Conservation (phyloP, 2,113 vertebrate genomes). For the Epinephelus cyanopodus region DNA sequence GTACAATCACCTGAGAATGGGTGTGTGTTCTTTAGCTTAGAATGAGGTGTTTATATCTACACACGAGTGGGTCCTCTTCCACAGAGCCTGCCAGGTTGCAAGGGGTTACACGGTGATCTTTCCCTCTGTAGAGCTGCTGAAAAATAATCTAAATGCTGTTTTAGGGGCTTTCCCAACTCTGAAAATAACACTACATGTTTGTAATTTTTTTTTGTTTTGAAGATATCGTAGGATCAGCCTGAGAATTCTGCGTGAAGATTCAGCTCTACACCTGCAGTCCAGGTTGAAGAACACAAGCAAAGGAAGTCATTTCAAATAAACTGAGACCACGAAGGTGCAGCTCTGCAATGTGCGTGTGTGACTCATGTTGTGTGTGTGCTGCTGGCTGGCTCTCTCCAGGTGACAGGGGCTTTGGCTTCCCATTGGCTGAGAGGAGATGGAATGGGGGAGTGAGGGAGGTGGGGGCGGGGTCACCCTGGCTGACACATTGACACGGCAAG, state of each 20-base stretch:
- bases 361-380: constrained; percentile 1
- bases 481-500: constrained; percentile 47
- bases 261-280: too few species aligned
- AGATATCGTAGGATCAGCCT: too few species aligned
- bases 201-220: neutral
- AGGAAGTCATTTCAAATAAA: neutral
- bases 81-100: too few species aligned
- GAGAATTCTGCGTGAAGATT: neutral
- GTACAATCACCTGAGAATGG: too few species aligned
- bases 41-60: too few species aligned
- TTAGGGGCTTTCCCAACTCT: neutral
- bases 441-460: neutral
- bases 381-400: constrained; percentile 70
- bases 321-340: constrained; percentile 29
- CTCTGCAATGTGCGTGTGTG: constrained; percentile 6
- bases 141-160: neutral
- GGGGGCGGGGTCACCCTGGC: neutral
- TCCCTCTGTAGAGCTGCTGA: neutral
- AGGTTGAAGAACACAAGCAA: constrained; percentile 5
- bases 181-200: neutral
- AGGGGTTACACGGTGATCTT: too few species aligned
- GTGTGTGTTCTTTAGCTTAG: too few species aligned
- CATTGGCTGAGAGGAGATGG: constrained; percentile 50
- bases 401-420: constrained; percentile 61
- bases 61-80: too few species aligned